Conservation (phyloP, 2,888 invertebrate genomes). For the Drosophila emarginata region DNA sequence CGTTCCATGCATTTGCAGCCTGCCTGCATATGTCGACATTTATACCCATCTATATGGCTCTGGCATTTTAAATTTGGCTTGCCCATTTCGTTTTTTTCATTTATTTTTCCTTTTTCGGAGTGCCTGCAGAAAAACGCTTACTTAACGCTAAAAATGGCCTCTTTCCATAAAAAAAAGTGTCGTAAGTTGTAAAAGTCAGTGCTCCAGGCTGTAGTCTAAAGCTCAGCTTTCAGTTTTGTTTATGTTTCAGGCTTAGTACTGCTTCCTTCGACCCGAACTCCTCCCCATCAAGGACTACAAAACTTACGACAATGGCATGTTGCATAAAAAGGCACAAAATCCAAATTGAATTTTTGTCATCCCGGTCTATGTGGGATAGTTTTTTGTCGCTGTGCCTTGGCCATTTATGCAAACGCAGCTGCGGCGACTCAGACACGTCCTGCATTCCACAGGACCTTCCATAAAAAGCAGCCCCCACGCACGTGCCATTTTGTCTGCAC, state of each 20-base stretch:
- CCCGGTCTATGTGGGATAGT: constrained; percentile 12
- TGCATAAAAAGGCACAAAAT: constrained; percentile 59
- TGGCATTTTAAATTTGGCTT: constrained; percentile 48
- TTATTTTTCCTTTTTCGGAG: constrained; percentile 3
- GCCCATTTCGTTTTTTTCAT: constrained; percentile 18
- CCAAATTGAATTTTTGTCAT: constrained; percentile 72
- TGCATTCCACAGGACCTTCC: constrained; percentile 29
- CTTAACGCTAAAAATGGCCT: constrained; percentile 47
- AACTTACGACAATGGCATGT: constrained; percentile 38
- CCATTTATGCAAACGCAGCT: constrained; percentile 76
- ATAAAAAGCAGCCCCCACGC: constrained; percentile 39
- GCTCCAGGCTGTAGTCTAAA: constrained; percentile 31
- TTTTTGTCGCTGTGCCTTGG: constrained; percentile 32
- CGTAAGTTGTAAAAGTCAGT: constrained; percentile 66
- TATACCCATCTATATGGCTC: constrained; percentile 40
- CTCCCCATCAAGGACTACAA: constrained; percentile 3
- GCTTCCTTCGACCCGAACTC: constrained; percentile 14
- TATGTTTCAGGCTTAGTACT: constrained; percentile 50
- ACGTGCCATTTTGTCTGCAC: constrained; percentile 43
- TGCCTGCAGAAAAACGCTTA: constrained; percentile 43
- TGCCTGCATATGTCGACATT: constrained; percentile 55
- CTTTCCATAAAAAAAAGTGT: constrained; percentile 38
- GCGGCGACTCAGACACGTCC: constrained; percentile 64
- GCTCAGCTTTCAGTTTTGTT: constrained; percentile 55
- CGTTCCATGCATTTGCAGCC: constrained; percentile 10